Evolutionary conservation across 2,113 vertebrate genomes (phyloP).

Genomic region (Oreochromis tanganicae): DNA sequence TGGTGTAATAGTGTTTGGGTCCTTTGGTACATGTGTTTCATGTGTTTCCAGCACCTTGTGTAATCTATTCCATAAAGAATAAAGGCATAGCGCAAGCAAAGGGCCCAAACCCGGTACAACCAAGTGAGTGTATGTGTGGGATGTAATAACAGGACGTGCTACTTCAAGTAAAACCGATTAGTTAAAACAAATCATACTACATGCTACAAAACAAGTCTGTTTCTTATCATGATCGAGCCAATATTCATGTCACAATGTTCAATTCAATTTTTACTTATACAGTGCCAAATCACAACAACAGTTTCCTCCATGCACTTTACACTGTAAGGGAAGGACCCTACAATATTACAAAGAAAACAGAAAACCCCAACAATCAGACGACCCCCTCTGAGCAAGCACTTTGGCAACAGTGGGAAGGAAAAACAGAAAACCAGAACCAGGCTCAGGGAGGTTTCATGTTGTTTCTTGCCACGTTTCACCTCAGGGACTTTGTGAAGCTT

Average conservation of each 20-base stretch:
- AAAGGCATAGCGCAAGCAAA: neutral
- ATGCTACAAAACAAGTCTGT: neutral
- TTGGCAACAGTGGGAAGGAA: neutral
- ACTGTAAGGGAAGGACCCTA: neutral
- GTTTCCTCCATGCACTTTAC: neutral
- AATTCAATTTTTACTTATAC: neutral
- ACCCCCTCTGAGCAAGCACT: neutral
- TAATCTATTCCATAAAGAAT: neutral
- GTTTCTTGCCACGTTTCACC: neutral
- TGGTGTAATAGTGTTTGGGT: neutral
- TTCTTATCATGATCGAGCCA: neutral
- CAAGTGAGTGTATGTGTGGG: neutral
- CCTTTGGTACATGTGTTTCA: neutral
- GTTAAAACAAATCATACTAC: neutral
- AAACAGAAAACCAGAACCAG: neutral
- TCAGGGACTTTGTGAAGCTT: neutral
- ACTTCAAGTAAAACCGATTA: neutral
- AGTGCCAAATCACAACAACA: neutral
- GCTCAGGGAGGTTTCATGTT: neutral
- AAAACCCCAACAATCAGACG: neutral
- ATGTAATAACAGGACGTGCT: neutral
- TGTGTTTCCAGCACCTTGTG: neutral
- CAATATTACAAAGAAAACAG: neutral
- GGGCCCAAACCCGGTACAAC: neutral
- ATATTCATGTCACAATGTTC: neutral